Evolutionary conservation across 1,140 invertebrate genomes (phyloP).

Genomic region (Zaprionus lachaisei): DNA sequence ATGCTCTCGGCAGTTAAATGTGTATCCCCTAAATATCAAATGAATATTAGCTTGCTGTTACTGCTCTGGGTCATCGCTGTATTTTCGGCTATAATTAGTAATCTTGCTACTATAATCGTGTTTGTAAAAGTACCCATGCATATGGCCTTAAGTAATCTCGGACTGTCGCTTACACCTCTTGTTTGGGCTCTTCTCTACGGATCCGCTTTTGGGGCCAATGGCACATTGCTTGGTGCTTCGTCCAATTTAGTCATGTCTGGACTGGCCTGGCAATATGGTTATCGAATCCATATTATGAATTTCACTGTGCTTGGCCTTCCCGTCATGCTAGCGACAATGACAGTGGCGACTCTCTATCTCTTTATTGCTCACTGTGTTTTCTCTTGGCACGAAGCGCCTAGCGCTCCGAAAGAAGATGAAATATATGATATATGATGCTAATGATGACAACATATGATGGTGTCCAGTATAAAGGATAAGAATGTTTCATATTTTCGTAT

Average conservation of each 20-base stretch:
- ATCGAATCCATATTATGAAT: conserved; percentile 87
- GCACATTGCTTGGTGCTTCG: conserved; percentile 91
- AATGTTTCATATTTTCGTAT: neutral
- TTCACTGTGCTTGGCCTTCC: conserved; percentile 89
- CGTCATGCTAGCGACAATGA: conserved; percentile 88
- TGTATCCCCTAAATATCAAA: conserved; percentile 86
- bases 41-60: conserved; percentile 88
- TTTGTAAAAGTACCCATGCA: conserved; percentile 89
- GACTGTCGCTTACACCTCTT: conserved; percentile 88
- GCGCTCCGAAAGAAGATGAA: too few relatives aligned
- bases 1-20: conserved; percentile 87
- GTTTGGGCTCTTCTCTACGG: conserved; percentile 91
- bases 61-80: conserved; percentile 90
- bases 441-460: too few relatives aligned
- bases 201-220: conserved; percentile 91
- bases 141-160: conserved; percentile 86
- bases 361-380: conserved; percentile 88
- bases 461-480: neutral
- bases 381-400: conserved; percentile 85
- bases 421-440: too few relatives aligned
- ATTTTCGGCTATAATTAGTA: conserved; percentile 90
- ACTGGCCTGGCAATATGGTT: conserved; percentile 92
- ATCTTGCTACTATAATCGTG: conserved; percentile 92
- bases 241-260: conserved; percentile 92
- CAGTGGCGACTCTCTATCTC: conserved; percentile 87